These are phyloP conservation scores for Trachelus iudaicus DNA, from an alignment of 2,888 invertebrate species.

Conservation along the genomic window DNA sequence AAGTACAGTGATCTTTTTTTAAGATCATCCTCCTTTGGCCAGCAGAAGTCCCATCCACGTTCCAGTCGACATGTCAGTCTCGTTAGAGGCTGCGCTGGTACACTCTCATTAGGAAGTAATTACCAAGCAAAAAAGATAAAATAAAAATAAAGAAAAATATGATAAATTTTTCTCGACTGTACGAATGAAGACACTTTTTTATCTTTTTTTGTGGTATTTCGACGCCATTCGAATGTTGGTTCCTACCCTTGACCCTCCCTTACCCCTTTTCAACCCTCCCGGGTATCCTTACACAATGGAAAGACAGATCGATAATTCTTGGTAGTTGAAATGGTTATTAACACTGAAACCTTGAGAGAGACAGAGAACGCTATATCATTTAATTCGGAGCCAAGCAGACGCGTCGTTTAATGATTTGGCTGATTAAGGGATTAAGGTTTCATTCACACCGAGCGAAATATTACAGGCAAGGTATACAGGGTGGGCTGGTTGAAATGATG, in stretches of 20 bases:
- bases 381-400: not conserved
- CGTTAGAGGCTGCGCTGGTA: slow-evolving; percentile 29
- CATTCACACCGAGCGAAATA: not conserved
- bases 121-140: not conserved
- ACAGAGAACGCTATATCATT: not conserved
- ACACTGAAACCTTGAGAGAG: too few relatives aligned
- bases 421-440: not conserved
- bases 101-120: slow-evolving; percentile 29
- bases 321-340: not conserved
- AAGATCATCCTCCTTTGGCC: not conserved
- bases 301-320: not conserved
- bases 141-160: not conserved
- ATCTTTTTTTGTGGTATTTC: not conserved
- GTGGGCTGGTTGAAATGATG: not conserved
- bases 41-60: not conserved
- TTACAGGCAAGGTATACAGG: not conserved
- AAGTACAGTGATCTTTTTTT: not conserved
- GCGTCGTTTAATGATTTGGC: not conserved
- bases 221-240: not conserved
- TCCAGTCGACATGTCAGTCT: slow-evolving; percentile 10
- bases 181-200: not conserved
- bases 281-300: not conserved
- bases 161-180: not conserved
- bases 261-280: too few relatives aligned
- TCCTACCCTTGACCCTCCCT: not conserved